Conservation (phyloP, 2,113 vertebrate genomes). For the Scatophagus argus region DNA sequence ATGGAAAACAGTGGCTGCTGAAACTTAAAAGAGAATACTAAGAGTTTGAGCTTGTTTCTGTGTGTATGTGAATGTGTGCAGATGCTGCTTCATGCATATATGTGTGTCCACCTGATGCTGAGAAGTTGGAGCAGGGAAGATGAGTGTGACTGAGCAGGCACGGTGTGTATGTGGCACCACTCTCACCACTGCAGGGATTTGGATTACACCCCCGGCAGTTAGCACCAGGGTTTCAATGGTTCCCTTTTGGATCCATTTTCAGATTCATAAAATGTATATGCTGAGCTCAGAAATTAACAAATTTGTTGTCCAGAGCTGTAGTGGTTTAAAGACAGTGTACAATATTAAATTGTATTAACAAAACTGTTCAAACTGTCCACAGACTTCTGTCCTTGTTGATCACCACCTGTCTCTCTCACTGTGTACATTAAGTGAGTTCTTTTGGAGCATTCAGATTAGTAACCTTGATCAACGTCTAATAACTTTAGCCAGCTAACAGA, state of each 20-base stretch:
- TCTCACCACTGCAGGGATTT: not conserved
- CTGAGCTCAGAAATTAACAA: not conserved
- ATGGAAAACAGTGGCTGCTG: conserved; percentile 32
- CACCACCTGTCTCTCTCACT: too few relatives aligned
- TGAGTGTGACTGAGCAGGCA: not conserved
- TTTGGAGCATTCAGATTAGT: too few relatives aligned
- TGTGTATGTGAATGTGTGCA: not conserved
- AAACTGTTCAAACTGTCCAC: too few relatives aligned
- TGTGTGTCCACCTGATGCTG: not conserved
- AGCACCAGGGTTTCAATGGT: not conserved
- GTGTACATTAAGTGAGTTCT: too few relatives aligned
- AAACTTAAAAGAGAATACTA: conserved; percentile 55
- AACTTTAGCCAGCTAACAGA: too few relatives aligned
- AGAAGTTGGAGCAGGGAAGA: not conserved
- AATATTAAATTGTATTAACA: too few relatives aligned
- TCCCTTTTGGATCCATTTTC: not conserved
- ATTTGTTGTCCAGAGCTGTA: too few relatives aligned
- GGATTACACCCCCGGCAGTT: not conserved
- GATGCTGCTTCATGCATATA: not conserved
- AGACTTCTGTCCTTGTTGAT: too few relatives aligned
- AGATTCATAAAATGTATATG: not conserved
- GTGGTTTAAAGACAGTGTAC: too few relatives aligned
- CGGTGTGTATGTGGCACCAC: not conserved
- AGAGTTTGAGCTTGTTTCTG: conserved; percentile 16
- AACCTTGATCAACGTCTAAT: too few relatives aligned